Percentiles rank a stretch among this genome's conserved stretches.
Conservation (phyloP, 2,113 vertebrate species). For the Oxyruncus cristatus region DNA sequence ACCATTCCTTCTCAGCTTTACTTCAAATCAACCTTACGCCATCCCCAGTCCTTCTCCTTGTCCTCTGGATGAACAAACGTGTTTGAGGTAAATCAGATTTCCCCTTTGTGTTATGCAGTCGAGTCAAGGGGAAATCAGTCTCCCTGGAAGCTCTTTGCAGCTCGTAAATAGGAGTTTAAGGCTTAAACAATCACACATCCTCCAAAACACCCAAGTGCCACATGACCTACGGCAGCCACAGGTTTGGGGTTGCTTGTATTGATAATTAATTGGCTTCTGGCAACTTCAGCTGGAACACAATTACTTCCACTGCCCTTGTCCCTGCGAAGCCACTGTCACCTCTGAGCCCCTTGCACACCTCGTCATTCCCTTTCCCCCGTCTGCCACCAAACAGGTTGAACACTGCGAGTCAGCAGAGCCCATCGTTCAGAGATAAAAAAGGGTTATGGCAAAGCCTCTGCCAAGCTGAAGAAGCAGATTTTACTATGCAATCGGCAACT, state of each 20-base stretch:
- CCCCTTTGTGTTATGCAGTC: background rate
- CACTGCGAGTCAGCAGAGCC: background rate
- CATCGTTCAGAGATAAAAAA: background rate
- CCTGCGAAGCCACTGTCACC: background rate
- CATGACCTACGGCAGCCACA: background rate
- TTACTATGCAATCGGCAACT: conserved; percentile 20
- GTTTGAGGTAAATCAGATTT: background rate
- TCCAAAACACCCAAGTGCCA: fast-evolving
- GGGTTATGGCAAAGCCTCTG: background rate
- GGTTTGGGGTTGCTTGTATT: background rate
- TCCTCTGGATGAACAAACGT: background rate
- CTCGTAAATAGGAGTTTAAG: background rate
- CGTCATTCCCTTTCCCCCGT: background rate
- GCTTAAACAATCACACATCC: background rate
- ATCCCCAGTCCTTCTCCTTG: background rate
- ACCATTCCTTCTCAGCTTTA: background rate
- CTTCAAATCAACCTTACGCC: background rate
- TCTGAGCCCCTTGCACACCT: fast-evolving
- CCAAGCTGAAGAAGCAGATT: background rate
- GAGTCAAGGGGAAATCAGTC: background rate
- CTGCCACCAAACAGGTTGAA: background rate
- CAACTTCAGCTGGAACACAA: background rate
- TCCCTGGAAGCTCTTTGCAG: background rate
- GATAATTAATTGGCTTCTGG: background rate
- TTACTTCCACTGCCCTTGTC: background rate